Conservation (phyloP, 2,113 vertebrate genomes). For the Amblyornis subalaris region DNA sequence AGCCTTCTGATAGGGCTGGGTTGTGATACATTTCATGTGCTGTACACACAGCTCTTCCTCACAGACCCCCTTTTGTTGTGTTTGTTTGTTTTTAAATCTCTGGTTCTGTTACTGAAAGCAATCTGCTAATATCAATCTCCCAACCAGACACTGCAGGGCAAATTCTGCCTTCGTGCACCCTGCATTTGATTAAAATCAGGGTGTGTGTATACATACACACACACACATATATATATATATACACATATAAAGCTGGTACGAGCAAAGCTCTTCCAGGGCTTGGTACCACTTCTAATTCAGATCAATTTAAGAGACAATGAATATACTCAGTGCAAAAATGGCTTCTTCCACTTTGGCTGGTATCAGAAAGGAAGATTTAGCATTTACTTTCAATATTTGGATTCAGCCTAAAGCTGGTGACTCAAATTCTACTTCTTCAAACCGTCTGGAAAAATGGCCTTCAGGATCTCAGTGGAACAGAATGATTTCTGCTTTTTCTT, state of each 20-base stretch:
- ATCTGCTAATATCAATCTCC: background rate
- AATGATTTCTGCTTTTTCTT: conserved; percentile 15
- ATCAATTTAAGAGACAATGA: background rate
- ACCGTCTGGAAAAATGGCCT: background rate
- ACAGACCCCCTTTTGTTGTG: background rate
- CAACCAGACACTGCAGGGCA: background rate
- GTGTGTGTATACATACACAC: background rate
- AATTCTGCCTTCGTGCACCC: background rate
- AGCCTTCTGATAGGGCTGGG: background rate
- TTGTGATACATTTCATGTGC: background rate
- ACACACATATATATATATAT: background rate
- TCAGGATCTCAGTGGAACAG: background rate
- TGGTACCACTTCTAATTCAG: background rate
- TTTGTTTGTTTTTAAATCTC: background rate
- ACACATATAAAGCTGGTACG: background rate
- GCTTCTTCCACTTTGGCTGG: background rate
- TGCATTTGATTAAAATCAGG: background rate
- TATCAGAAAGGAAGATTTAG: background rate
- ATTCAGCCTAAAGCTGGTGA: background rate
- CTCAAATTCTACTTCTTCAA: background rate
- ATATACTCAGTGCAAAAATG: background rate
- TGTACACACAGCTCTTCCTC: background rate
- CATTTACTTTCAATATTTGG: background rate
- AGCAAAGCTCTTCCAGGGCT: background rate
- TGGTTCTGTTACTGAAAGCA: background rate